phyloP scores from a whole-genome alignment of 2,888 invertebrate genomes.

The Eugnorisma glareosa region DNA sequence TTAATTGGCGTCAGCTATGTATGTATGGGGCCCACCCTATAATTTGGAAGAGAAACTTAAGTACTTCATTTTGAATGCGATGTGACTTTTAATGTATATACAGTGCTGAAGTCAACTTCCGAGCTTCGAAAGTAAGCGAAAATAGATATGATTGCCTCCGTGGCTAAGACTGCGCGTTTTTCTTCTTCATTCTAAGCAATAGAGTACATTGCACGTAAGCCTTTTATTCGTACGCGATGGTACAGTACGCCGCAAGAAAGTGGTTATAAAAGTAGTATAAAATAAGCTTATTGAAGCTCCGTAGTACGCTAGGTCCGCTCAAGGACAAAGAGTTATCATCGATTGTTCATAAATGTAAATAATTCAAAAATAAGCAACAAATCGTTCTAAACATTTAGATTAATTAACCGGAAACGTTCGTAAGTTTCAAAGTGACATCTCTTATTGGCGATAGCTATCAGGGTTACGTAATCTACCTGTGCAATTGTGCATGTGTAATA shows the following conservation, averaged over 20 bases:
- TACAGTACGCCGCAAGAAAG: background rate
- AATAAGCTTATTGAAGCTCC: background rate
- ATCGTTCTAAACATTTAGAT: background rate
- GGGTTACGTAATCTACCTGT: conserved; percentile 8
- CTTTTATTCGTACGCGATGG: background rate
- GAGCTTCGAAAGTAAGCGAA: background rate
- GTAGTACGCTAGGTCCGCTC: background rate
- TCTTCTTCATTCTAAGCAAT: background rate
- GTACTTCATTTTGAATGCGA: background rate
- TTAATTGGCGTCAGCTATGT: too few relatives aligned
- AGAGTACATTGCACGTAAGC: background rate
- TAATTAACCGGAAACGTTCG: background rate
- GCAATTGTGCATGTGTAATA: conserved; percentile 8
- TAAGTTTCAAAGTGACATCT: conserved; percentile 2
- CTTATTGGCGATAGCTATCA: background rate
- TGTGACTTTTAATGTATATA: background rate
- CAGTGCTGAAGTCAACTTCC: background rate
- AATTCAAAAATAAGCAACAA: background rate
- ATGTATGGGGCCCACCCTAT: too few relatives aligned
- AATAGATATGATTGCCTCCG: background rate
- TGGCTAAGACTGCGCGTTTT: background rate
- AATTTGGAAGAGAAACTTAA: too few relatives aligned
- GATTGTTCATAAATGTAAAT: background rate
- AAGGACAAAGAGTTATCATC: background rate
- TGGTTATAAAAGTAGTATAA: background rate